Percentiles rank a stretch among this genome's conserved stretches.
Evolutionary conservation across 2,797 vertebrate species (phyloP).

Genomic region (Iguana delicatissima): DNA sequence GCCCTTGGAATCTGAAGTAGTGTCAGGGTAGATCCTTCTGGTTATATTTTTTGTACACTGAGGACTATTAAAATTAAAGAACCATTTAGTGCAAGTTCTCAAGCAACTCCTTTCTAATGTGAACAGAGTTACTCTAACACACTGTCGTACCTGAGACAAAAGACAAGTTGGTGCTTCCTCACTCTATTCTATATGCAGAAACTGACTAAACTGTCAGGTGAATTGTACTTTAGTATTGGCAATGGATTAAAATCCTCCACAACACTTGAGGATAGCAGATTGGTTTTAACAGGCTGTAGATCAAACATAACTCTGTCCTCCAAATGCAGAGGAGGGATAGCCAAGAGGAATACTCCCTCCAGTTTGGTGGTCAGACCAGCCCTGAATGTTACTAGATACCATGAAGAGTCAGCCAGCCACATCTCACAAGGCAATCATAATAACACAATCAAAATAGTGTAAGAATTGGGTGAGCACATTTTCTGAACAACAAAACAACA

Average conservation of each 20-base stretch:
- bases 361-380: neutral
- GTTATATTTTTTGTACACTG: neutral
- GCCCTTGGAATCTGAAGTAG: neutral
- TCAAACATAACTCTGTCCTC: neutral
- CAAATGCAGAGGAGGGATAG: neutral
- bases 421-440: neutral
- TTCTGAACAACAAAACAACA: no score
- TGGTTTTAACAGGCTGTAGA: neutral
- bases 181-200: neutral
- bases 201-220: neutral
- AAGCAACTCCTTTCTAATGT: neutral
- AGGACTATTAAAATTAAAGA: neutral
- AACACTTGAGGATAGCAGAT: neutral
- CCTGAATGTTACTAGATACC: neutral
- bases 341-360: neutral
- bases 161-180: neutral
- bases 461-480: no score
- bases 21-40: neutral
- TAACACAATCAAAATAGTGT: neutral
- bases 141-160: neutral
- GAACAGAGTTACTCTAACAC: neutral
- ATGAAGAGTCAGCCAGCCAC: neutral
- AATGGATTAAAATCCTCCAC: neutral
- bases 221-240: neutral
- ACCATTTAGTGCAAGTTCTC: neutral